These are phyloP conservation scores for Plagiodera versicolora DNA, from an alignment of 2,888 invertebrate genomes.

Conservation along the genomic window DNA sequence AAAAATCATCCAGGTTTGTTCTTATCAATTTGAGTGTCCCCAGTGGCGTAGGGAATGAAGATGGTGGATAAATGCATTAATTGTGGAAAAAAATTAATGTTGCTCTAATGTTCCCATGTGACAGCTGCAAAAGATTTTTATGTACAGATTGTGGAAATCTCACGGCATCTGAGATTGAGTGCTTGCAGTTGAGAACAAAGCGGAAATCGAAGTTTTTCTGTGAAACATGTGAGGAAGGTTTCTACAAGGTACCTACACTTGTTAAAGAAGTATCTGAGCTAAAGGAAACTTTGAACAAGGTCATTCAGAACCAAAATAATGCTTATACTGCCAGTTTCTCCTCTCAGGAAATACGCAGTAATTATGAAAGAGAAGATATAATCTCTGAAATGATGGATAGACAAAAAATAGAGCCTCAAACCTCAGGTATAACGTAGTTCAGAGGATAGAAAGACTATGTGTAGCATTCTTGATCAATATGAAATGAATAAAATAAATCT, in stretches of 20 bases:
- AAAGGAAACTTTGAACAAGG: not conserved
- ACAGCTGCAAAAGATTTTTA: constrained; percentile 16
- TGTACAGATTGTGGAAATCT: constrained; percentile 20
- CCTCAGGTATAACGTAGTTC: not conserved
- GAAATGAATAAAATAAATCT: not conserved
- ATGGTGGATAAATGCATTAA: constrained; percentile 2
- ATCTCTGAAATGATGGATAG: not conserved
- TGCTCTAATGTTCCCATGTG: constrained; percentile 4
- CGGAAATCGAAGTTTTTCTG: constrained; percentile 16
- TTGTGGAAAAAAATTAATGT: not conserved
- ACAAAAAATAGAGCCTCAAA: not conserved
- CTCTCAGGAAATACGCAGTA: not conserved
- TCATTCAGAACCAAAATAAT: not conserved
- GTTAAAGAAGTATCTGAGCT: constrained; percentile 9
- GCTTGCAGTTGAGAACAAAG: constrained; percentile 12
- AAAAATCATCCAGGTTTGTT: too few species aligned
- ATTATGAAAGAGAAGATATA: not conserved
- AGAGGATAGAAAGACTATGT: not conserved
- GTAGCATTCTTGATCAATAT: not conserved
- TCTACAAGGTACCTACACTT: not conserved
- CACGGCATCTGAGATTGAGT: constrained; percentile 21
- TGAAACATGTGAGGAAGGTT: constrained; percentile 13
- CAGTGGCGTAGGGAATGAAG: too few species aligned
- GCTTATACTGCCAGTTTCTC: not conserved
- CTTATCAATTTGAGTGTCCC: too few species aligned